Percentiles rank a stretch among this genome's conserved stretches.
Evolutionary conservation across 2,888 invertebrate genomes (phyloP).

Genomic region (Geotrupes spiniger): DNA sequence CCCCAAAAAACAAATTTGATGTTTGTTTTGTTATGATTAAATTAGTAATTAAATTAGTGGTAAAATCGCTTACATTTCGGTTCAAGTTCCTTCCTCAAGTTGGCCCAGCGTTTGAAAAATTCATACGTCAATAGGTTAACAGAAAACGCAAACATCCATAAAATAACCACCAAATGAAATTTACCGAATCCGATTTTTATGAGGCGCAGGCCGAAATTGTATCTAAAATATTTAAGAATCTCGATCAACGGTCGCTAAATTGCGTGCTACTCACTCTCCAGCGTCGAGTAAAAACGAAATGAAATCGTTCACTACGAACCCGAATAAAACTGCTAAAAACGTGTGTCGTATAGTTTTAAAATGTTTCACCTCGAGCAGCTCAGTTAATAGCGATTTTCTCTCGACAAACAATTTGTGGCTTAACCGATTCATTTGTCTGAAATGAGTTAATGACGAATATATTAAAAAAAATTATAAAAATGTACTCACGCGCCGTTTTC

Average conservation of each 20-base stretch:
- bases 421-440: constrained; percentile 16
- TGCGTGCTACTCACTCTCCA: not conserved
- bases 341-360: constrained; percentile 83
- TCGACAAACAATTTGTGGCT: constrained; percentile 66
- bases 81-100: constrained; percentile 34
- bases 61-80: constrained; percentile 46
- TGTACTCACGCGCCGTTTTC: too few species aligned
- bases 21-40: not conserved
- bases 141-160: constrained; percentile 21
- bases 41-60: not conserved
- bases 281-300: not conserved
- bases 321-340: constrained; percentile 68
- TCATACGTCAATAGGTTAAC: constrained; percentile 46
- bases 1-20: too few species aligned
- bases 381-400: constrained; percentile 78
- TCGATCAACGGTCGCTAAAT: constrained; percentile 43
- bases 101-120: constrained; percentile 54
- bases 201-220: constrained; percentile 58
- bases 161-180: constrained; percentile 52
- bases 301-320: constrained; percentile 14
- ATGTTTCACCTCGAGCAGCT: constrained; percentile 73
- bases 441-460: too few species aligned
- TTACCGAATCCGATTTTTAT: constrained; percentile 60
- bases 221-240: constrained; percentile 43
- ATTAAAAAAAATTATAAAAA: too few species aligned